A percentile compares a stretch with the other conserved stretches of the same genome.
These are phyloP conservation scores for Aviceda subcristata DNA, from an alignment of 2,113 vertebrate genomes.

Conservation along the genomic window DNA sequence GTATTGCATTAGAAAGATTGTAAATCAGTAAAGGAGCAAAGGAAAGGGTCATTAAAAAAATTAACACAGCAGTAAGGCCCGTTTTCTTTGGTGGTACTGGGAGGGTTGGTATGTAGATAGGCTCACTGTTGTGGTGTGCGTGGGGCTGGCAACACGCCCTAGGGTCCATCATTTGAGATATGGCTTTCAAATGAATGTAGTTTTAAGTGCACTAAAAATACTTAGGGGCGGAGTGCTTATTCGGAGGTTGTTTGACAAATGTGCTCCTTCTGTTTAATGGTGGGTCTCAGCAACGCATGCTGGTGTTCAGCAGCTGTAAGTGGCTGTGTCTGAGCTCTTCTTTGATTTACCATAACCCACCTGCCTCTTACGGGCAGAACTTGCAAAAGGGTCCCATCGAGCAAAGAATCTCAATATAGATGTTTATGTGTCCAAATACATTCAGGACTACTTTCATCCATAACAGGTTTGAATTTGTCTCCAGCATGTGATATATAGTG, in stretches of 20 bases:
- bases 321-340: background rate
- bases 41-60: background rate
- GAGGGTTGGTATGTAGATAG: background rate
- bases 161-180: background rate
- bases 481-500: background rate
- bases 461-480: background rate
- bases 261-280: background rate
- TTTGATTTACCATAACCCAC: background rate
- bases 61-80: background rate
- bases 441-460: background rate
- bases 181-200: background rate
- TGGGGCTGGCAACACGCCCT: background rate
- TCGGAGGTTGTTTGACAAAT: background rate
- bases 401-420: background rate
- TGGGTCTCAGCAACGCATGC: background rate
- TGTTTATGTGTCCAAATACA: background rate
- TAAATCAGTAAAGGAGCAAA: background rate
- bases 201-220: background rate
- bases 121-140: background rate
- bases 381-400: background rate
- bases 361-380: background rate
- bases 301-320: background rate
- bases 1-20: background rate
- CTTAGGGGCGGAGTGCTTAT: background rate
- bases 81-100: background rate